Percentiles rank a stretch among this genome's conserved stretches.
Conservation (phyloP, 92 coral and sea anemone species). For the Zoanthus gigantus region DNA sequence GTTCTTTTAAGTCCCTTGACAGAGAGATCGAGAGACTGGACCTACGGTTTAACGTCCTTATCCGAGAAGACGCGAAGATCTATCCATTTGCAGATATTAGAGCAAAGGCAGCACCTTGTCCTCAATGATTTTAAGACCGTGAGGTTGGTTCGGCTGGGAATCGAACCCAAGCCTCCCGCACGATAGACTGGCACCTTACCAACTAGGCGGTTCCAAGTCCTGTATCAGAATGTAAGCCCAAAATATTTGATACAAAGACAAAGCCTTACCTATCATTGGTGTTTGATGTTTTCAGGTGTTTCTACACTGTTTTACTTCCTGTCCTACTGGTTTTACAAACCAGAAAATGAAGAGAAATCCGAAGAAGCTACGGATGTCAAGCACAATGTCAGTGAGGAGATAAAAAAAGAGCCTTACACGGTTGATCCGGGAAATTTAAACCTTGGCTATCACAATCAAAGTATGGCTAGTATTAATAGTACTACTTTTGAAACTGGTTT, state of each 20-base stretch:
- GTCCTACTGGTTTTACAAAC: slow-evolving; percentile 34
- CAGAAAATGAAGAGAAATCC: background rate
- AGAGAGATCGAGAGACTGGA: no score
- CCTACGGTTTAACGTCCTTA: no score
- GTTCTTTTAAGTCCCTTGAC: no score
- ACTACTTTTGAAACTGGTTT: slow-evolving; percentile 16
- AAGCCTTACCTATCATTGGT: background rate
- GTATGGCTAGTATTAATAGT: background rate
- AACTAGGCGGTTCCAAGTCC: no score
- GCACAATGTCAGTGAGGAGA: background rate
- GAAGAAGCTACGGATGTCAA: background rate
- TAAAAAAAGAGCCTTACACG: background rate
- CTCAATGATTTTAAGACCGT: no score
- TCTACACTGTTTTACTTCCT: slow-evolving; percentile 28
- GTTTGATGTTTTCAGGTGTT: background rate
- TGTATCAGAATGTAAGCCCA: background rate
- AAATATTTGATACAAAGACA: background rate
- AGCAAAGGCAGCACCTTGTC: no score
- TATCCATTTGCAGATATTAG: no score
- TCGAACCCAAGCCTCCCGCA: no score
- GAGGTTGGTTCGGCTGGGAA: no score
- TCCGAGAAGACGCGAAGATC: no score
- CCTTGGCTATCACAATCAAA: background rate
- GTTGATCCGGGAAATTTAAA: background rate
- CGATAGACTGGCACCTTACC: no score